Percentiles rank a stretch among this genome's conserved stretches.
These are phyloP conservation scores for Nomada fabriciana DNA, from an alignment of 2,888 invertebrate genomes.

Conservation along the genomic window DNA sequence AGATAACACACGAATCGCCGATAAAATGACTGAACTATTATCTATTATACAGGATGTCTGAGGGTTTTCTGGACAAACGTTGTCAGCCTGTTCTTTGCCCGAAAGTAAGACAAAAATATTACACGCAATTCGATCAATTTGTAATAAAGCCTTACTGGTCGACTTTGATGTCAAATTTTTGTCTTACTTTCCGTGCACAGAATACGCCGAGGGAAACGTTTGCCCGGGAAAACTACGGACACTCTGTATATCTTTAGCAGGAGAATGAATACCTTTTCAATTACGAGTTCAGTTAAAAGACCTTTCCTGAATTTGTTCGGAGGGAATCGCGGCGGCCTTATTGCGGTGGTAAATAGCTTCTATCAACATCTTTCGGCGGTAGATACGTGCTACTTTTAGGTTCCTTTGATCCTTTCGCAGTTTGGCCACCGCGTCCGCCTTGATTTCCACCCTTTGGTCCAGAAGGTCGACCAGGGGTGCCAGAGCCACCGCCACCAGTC, in stretches of 20 bases:
- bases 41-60: not conserved
- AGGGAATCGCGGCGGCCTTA: conserved; percentile 9
- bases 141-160: not conserved
- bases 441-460: conserved; percentile 27
- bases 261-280: not conserved
- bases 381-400: conserved; percentile 62
- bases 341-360: conserved; percentile 78
- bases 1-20: too few relatives aligned
- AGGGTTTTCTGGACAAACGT: not conserved
- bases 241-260: not conserved
- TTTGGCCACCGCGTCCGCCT: conserved; percentile 30
- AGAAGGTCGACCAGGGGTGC: conserved; percentile 27
- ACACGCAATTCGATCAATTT: not conserved
- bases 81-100: not conserved
- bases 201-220: not conserved
- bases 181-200: not conserved
- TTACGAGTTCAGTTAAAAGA: not conserved
- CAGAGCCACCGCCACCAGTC: conserved; percentile 12
- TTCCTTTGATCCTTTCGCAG: conserved; percentile 1
- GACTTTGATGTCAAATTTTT: not conserved
- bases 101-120: not conserved
- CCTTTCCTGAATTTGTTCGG: not conserved
- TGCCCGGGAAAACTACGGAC: not conserved
- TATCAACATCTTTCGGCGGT: conserved; percentile 74
- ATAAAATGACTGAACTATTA: not conserved